Conservation (phyloP, 2,113 vertebrate genomes). For the Cheirogaleus medius region DNA sequence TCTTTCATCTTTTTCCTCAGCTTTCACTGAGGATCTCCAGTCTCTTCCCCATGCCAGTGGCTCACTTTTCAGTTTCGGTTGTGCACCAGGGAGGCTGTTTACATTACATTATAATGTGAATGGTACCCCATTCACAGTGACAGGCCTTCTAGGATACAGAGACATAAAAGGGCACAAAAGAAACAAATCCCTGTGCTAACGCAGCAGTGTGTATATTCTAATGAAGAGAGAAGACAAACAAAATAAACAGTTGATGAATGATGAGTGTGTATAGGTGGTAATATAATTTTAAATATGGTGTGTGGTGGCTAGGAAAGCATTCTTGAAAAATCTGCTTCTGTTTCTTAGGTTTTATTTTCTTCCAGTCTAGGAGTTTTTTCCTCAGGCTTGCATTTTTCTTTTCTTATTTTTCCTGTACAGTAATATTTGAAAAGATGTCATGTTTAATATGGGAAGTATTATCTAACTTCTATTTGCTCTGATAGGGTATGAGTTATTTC, state of each 20-base stretch:
- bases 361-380: not conserved
- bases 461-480: not conserved
- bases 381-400: not conserved
- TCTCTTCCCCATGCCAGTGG: not conserved
- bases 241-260: not conserved
- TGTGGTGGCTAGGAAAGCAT: not conserved
- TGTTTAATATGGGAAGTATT: not conserved
- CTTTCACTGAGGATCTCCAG: not conserved
- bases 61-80: not conserved
- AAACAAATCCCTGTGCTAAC: not conserved
- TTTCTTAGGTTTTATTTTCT: not conserved
- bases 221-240: not conserved
- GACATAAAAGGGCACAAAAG: not conserved
- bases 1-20: not conserved
- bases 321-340: not conserved
- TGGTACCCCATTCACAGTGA: not conserved
- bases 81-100: not conserved
- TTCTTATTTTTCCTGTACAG: not conserved
- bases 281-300: not conserved
- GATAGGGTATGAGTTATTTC: not conserved
- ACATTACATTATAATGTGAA: not conserved
- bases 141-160: not conserved
- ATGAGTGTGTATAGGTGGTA: not conserved
- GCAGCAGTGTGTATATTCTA: not conserved
- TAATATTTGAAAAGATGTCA: not conserved